These are phyloP conservation scores for Epiblema foenella DNA, from an alignment of 2,888 invertebrate genomes.

Conservation along the genomic window DNA sequence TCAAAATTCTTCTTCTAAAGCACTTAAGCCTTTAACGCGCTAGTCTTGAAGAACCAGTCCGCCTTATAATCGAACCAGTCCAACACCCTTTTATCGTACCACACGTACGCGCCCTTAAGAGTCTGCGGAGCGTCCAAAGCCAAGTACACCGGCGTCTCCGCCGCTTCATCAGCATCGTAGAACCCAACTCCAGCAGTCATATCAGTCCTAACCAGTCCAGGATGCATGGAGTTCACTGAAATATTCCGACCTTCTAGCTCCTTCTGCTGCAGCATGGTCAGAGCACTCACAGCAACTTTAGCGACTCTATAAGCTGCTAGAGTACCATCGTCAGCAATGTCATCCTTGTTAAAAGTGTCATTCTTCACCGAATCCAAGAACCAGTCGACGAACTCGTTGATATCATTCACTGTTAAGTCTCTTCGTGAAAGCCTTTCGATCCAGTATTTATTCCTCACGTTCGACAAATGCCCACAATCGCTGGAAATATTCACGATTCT, in stretches of 20 bases:
- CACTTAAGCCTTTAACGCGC: background rate
- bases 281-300: slow-evolving; percentile 89
- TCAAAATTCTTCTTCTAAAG: background rate
- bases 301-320: slow-evolving; percentile 87
- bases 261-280: slow-evolving; percentile 87
- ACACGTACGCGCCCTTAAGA: slow-evolving; percentile 87
- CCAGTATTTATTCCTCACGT: slow-evolving; percentile 80
- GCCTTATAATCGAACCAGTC: slow-evolving; percentile 82
- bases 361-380: slow-evolving; percentile 81
- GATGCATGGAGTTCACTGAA: slow-evolving; percentile 86
- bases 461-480: slow-evolving; percentile 86
- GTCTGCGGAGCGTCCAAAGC: slow-evolving; percentile 79
- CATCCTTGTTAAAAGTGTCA: slow-evolving; percentile 60
- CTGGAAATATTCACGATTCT: slow-evolving; percentile 91
- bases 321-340: slow-evolving; percentile 80
- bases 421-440: slow-evolving; percentile 61
- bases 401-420: slow-evolving; percentile 61
- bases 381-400: slow-evolving; percentile 85
- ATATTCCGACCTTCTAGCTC: slow-evolving; percentile 85
- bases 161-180: slow-evolving; percentile 82
- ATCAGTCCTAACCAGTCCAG: slow-evolving; percentile 91
- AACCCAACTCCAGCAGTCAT: slow-evolving; percentile 88
- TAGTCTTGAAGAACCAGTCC: slow-evolving; percentile 64
- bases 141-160: slow-evolving; percentile 82
- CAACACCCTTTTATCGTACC: slow-evolving; percentile 82